Evolutionary conservation across 2,797 vertebrate species (phyloP), one percentile per base, ranked within the genome.

Genomic region (Phoeniculus purpureus): DNA sequence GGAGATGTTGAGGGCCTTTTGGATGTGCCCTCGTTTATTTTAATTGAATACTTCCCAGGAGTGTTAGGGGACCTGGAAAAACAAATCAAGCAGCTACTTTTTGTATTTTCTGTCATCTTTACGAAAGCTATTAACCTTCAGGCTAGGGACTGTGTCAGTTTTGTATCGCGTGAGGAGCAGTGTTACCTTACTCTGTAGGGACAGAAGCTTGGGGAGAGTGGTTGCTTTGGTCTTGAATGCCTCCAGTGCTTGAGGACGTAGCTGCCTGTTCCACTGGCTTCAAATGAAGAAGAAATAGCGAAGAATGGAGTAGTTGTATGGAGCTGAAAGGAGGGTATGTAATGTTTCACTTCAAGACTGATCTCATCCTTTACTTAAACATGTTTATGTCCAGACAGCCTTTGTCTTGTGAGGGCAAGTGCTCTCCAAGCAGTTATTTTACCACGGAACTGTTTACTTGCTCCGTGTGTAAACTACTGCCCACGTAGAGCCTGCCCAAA

Each of bases 21-120:
- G 86, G 60, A 34, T 87, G 59, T 91, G 94, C 86, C 87, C 87
- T 95, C 72, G 90, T 94, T 96, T 81, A 62, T 76, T 95, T 95
- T 97, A 97, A 96, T 97, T 96, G 92, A 92, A 48, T 26, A 43
- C 71, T 89, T 95, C 92, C 92, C 93, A n/a, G 58, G 94, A 52
- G 95, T 73, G 62, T 87, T 92, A 29, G 65, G 89, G 80, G 50
- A 56, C 90, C 64, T 84, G 68, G 20, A 48, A 48, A 83, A 76
- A 81, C 12, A 87, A 70, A 87, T 34, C 34, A 10, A 67, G 62
- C 64, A 40, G 78, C 32, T 64, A 20, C 47, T 85, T 87, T 51
- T 81, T 72, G 73, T 88, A 17, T 79, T 87, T 92, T 87, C 61
- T 87, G n/a, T 85, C 74, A 8, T 81, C 95, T 87, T 85, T 29